Percentiles rank a stretch among this genome's conserved stretches.
Evolutionary conservation across 2,797 vertebrate genomes (phyloP).

Genomic region (Leucoraja ocellata): DNA sequence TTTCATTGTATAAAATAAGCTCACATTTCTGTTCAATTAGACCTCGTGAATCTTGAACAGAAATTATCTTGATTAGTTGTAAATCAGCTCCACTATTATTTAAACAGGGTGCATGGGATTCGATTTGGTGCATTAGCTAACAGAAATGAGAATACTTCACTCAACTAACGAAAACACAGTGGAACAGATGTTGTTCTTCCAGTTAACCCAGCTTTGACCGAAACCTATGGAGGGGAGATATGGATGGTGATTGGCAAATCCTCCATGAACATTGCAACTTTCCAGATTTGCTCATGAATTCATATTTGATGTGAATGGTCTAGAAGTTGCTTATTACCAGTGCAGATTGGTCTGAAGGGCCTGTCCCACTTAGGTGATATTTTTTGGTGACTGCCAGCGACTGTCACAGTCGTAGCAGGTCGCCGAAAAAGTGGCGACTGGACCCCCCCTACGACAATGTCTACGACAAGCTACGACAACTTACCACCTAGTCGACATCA

Average conservation of each 20-base stretch:
- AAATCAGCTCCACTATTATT: neutral
- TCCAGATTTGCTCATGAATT: neutral
- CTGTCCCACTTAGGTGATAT: too few species aligned
- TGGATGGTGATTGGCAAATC: neutral
- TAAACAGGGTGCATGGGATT: neutral
- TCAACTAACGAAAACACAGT: neutral
- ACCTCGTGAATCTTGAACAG: neutral
- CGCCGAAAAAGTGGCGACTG: too few species aligned
- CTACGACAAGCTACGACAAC: too few species aligned
- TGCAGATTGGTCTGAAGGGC: too few species aligned
- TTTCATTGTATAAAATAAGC: neutral
- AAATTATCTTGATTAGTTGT: neutral
- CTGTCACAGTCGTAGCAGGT: too few species aligned
- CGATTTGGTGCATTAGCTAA: neutral
- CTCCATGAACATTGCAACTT: neutral
- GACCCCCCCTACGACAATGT: too few species aligned
- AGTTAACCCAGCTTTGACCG: neutral
- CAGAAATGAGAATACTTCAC: neutral
- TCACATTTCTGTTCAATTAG: neutral
- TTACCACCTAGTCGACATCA: too few species aligned
- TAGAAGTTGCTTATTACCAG: neutral
- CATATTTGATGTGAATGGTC: neutral
- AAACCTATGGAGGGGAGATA: neutral
- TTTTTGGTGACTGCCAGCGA: too few species aligned
- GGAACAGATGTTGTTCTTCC: neutral